A percentile compares a stretch with the other conserved stretches of the same genome.
phyloP scores from a whole-genome alignment of 2,888 invertebrate species.

The Eurois occulta region DNA sequence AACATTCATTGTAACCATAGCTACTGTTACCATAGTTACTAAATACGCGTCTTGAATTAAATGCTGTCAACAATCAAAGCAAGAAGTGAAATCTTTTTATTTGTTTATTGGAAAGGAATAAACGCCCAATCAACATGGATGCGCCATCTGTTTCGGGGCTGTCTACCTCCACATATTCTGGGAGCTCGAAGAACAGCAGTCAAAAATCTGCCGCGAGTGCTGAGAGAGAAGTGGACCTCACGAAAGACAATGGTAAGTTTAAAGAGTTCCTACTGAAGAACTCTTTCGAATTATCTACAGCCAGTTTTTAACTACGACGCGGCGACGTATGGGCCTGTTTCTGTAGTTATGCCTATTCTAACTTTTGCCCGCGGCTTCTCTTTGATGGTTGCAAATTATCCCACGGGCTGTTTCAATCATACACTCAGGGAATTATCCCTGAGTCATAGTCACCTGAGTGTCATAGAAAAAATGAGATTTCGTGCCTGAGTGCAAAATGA shows the following conservation, averaged over 20 bases:
- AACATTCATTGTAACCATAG: conserved; percentile 12
- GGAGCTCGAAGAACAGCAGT: conserved; percentile 80
- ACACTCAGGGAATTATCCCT: too few species aligned
- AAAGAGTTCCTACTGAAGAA: neutral
- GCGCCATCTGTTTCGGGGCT: conserved; percentile 71
- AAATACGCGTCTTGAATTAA: neutral
- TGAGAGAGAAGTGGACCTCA: conserved; percentile 77
- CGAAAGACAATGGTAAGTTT: conserved; percentile 82
- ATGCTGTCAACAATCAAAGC: neutral
- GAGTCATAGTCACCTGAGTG: too few species aligned
- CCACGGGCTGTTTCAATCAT: neutral
- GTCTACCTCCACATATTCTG: conserved; percentile 79
- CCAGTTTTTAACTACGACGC: neutral
- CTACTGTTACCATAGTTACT: conserved; percentile 39
- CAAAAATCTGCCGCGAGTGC: conserved; percentile 65
- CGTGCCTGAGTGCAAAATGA: too few species aligned
- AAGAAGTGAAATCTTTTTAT: conserved; percentile 6
- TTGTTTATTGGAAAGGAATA: conserved; percentile 2
- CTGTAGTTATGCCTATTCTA: too few species aligned
- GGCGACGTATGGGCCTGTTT: neutral
- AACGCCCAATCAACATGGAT: conserved; percentile 49
- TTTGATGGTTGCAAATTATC: too few species aligned
- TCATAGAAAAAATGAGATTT: too few species aligned
- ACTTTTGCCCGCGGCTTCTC: neutral
- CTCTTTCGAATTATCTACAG: neutral